phyloP scores from a whole-genome alignment of 2,113 vertebrate genomes.

The Semnornis frantzii region DNA sequence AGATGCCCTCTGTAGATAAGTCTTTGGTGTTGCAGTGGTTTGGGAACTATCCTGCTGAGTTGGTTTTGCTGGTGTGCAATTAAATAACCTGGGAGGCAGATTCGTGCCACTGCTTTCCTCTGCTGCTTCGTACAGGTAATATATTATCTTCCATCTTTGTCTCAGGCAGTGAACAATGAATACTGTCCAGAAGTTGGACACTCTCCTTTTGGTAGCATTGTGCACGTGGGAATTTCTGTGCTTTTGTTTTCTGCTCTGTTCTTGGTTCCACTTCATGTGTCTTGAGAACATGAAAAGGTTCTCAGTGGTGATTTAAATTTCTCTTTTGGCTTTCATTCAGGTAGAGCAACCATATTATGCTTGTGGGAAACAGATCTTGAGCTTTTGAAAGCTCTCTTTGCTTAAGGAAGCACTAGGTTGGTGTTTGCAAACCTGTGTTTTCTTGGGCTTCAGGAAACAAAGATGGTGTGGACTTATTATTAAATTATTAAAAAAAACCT shows the following conservation, averaged over 20 bases:
- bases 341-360: not conserved
- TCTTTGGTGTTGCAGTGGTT: not conserved
- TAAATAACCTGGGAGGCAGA: not conserved
- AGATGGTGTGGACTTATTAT: not conserved
- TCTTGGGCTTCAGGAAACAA: not conserved
- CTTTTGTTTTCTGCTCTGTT: not conserved
- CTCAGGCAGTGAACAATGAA: not conserved
- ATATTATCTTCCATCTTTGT: not conserved
- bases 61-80: not conserved
- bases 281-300: not conserved
- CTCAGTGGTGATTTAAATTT: not conserved
- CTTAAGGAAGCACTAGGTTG: not conserved
- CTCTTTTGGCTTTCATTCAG: not conserved
- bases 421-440: not conserved
- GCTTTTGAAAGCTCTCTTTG: not conserved
- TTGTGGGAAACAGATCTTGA: not conserved
- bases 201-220: accelerated
- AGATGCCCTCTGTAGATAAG: not conserved
- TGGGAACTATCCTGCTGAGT: not conserved
- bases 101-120: not conserved
- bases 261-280: not conserved
- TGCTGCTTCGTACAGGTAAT: not conserved
- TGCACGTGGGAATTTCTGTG: accelerated
- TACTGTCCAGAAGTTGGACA: not conserved
- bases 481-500: not conserved